phyloP scores from a whole-genome alignment of 2,797 vertebrate species.

The Thripadectes ignobilis region DNA sequence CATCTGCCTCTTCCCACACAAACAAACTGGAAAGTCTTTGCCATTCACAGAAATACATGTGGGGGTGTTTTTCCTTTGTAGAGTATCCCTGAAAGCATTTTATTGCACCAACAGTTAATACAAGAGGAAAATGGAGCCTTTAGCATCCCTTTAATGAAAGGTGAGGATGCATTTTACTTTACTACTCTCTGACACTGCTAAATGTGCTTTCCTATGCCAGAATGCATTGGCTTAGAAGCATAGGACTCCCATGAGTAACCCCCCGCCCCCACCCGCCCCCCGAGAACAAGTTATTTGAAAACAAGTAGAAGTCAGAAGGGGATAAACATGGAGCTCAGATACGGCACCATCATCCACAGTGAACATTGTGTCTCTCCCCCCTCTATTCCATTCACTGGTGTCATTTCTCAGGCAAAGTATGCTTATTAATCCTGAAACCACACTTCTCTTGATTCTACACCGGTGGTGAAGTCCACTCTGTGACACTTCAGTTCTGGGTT shows the following conservation, averaged over 20 bases:
- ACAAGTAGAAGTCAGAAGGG: background rate
- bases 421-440: background rate
- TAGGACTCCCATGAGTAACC: background rate
- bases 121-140: background rate
- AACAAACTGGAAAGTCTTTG: background rate
- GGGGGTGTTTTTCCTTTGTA: background rate
- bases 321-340: background rate
- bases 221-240: background rate
- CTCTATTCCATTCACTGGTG: background rate
- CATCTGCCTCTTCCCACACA: background rate
- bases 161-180: background rate
- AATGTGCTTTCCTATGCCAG: background rate
- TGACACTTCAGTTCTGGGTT: background rate
- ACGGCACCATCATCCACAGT: accelerated
- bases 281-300: background rate
- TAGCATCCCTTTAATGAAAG: background rate
- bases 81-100: background rate
- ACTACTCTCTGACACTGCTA: background rate
- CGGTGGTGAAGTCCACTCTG: accelerated
- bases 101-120: background rate
- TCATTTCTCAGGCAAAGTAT: background rate
- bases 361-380: accelerated
- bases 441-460: background rate
- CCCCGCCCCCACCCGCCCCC: too few species aligned
- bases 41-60: accelerated